Base-by-base conservation (phyloP, 2,797 vertebrate genomes). In the Falco novaeseelandiae region DNA sequence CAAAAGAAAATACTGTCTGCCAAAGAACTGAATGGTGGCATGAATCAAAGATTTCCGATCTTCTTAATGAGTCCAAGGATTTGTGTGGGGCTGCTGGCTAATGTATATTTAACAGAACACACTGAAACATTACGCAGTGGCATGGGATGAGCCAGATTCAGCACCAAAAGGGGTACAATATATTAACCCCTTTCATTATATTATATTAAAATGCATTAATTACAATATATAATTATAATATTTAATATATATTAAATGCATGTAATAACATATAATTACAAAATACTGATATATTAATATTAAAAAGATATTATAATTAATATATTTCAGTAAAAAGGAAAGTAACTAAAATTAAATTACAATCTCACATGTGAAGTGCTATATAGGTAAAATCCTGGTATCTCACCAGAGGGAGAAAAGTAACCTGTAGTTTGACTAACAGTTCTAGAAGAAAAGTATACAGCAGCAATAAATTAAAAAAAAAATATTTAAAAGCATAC, bases 11-110 rank as follows among this genome's bases (percentile, higher is more conserved):
- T 6, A 12, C 29, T 54, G 14, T 29, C 40, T 91, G 85, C 52
- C 49, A 74, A 65, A 85, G 46, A 88, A 84, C 44, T 61, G 51
- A 87, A 83, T 18, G 16, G 42, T 61, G 38, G 40, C 58, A 67
- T 1, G 0, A 44, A 27, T 86, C 61, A 85, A 59, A 16, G 40
- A 71, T 55, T 74, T 78, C 54, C 1, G 0, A 48, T 42, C 29
- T 32, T 74, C 52, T 82, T 49, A 88, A 65, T 38, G 25, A 23
- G 46, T 30, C 29, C 2, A 6, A 84, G 55, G 42, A 89, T 89
- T 20, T 84, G 23, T 25, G 21, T 26, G 38, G 32, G 46, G 29
- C 61, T 93, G 46, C 58, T 76, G 54, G 29, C 46, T 76, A 79
- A 52, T 19, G 15, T 12, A 22, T 27, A 65, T 61, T 93, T 87